Evolutionary conservation across 2,797 vertebrate species (phyloP).

Genomic region (Gymnopithys bicolor): DNA sequence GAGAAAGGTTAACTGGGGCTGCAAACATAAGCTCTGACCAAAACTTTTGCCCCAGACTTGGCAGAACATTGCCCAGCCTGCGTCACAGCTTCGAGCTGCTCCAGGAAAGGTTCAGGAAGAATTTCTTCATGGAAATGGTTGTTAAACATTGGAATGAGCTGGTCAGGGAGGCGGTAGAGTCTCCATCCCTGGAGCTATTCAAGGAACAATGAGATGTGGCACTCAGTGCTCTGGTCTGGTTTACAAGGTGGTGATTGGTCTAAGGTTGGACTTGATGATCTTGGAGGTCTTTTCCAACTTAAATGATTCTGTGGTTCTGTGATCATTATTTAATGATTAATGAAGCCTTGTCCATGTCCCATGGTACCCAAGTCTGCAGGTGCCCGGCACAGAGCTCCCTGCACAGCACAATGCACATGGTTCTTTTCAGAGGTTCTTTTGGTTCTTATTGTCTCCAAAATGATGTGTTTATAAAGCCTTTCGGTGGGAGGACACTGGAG

Average conservation of each 20-base stretch:
- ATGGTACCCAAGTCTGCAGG: neutral
- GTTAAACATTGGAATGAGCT: neutral
- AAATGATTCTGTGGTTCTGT: neutral
- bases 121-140: neutral
- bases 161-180: neutral
- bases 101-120: neutral
- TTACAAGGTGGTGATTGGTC: neutral
- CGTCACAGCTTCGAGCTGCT: neutral
- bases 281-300: neutral
- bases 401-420: rapidly evolving
- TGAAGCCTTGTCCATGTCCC: neutral
- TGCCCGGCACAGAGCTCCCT: neutral
- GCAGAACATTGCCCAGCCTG: neutral
- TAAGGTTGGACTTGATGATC: neutral
- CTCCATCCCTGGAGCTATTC: neutral
- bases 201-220: rapidly evolving
- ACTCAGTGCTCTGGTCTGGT: neutral
- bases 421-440: neutral
- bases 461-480: neutral
- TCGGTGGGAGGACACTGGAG: neutral
- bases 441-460: neutral
- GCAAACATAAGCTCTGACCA: neutral
- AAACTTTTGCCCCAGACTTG: neutral
- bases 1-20: neutral
- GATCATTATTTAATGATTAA: neutral